Evolutionary conservation across 2,888 invertebrate species (phyloP), one percentile per base, ranked within the genome.

Genomic region (Tuberolachnus salignus): DNA sequence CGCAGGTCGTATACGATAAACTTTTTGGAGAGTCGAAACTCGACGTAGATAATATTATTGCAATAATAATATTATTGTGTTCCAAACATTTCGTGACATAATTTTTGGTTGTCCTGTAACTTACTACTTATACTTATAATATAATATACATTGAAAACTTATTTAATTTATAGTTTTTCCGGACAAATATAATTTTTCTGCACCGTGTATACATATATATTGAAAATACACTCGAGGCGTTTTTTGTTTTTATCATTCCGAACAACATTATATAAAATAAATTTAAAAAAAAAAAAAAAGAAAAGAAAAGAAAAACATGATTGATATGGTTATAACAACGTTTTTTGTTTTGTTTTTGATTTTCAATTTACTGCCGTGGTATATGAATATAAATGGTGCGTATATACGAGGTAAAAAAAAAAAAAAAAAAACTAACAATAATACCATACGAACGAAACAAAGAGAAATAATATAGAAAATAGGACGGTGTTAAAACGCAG

Each of bases 281-380:
- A n/a, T n/a, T n/a, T n/a, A n/a, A n/a, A n/a, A n/a, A n/a, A n/a
- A 49, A 3, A 59, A 72, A 72, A 59, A 72, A 72, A 59, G 46
- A 26, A 72, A 59, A 3, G 46, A 72, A 72, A 59, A 72, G 59
- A 59, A 46, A 26, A 72, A 59, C 59, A 72, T 72, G 71, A 72
- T 59, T 59, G 71, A 72, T 72, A 61, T 10, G 49, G 61, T 72
- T 19, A 34, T 49, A 72, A 49, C 59, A 49, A n/a, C n/a, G n/a
- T n/a, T n/a, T n/a, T n/a, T n/a, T n/a, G n/a, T 6, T 34, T 34
- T 34, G 3, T 72, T 72, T 72, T 72, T 61, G 72, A 72, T 72
- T 61, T 72, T 72, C 61, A 61, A 72, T 72, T 72, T 61, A 61
- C 26, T 34, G 34, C 6, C 6, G 34, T 6, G 34, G 34, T 34